Conservation (phyloP, 2,797 vertebrate species). For the Liasis olivaceus region DNA sequence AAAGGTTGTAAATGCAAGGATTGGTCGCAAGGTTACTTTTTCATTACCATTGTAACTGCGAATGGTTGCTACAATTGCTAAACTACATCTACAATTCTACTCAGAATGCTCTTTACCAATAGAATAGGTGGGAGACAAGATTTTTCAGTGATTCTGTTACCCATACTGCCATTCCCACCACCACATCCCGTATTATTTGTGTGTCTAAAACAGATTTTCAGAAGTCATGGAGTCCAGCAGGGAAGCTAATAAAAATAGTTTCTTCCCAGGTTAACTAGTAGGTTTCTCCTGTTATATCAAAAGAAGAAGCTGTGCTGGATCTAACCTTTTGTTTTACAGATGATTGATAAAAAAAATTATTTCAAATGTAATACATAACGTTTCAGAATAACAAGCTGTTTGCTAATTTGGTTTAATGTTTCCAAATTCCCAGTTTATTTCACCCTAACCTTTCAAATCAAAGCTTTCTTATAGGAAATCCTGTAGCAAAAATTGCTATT, state of each 20-base stretch:
- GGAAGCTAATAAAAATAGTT: background rate
- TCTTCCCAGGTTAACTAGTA: background rate
- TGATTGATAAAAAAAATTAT: no score
- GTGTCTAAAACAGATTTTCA: background rate
- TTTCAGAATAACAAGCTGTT: slow-evolving; percentile 26
- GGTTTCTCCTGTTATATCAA: background rate
- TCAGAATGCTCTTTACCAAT: background rate
- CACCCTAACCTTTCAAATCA: background rate
- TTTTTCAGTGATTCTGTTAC: no score
- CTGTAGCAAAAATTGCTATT: background rate
- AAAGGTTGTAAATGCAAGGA: background rate
- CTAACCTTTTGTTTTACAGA: background rate
- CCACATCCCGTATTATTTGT: accelerated
- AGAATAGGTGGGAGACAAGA: no score
- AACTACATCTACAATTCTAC: background rate
- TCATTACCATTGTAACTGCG: background rate
- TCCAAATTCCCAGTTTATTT: background rate
- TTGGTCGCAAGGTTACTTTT: background rate
- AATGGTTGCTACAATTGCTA: background rate
- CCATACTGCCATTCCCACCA: background rate
- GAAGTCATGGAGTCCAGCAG: background rate
- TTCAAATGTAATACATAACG: background rate
- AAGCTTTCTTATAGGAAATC: background rate
- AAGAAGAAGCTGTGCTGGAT: background rate
- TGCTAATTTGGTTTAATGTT: slow-evolving; percentile 8